These are phyloP conservation scores for Marmota monax DNA, from an alignment of 2,113 vertebrate genomes.

Conservation along the genomic window DNA sequence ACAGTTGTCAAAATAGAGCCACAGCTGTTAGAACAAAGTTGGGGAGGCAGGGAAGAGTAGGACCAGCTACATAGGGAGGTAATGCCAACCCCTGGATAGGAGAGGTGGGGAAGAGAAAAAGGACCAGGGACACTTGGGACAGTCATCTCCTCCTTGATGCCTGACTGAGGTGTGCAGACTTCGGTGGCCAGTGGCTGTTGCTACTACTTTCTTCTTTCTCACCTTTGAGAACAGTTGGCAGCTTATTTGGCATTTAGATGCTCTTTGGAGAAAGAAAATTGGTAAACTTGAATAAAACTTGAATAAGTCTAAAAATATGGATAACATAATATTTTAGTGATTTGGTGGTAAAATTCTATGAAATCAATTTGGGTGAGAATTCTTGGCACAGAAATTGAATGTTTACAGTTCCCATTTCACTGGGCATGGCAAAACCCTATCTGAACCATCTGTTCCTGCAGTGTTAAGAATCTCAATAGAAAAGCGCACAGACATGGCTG, in stretches of 20 bases:
- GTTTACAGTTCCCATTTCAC: background rate
- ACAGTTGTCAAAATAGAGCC: background rate
- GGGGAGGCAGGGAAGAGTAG: too few species aligned
- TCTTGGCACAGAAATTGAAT: background rate
- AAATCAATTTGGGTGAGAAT: background rate
- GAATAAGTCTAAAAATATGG: background rate
- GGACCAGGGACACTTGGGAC: too few species aligned
- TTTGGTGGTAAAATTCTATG: background rate
- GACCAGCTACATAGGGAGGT: background rate
- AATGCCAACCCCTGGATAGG: background rate
- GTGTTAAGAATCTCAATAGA: background rate
- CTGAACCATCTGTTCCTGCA: slow-evolving; percentile 49
- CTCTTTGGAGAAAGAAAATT: slow-evolving; percentile 21
- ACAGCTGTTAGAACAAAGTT: background rate
- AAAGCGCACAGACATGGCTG: background rate
- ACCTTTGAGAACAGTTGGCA: background rate
- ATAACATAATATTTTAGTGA: slow-evolving; percentile 25
- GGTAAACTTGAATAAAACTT: background rate
- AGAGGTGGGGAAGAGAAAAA: background rate
- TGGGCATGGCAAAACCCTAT: background rate
- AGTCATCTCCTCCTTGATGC: background rate
- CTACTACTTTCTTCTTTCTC: background rate
- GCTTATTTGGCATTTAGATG: background rate
- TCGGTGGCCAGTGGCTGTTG: background rate
- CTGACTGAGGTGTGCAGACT: background rate